Base-by-base conservation (phyloP, 2,797 vertebrate species). In the Lindbergichthys nudifrons region DNA sequence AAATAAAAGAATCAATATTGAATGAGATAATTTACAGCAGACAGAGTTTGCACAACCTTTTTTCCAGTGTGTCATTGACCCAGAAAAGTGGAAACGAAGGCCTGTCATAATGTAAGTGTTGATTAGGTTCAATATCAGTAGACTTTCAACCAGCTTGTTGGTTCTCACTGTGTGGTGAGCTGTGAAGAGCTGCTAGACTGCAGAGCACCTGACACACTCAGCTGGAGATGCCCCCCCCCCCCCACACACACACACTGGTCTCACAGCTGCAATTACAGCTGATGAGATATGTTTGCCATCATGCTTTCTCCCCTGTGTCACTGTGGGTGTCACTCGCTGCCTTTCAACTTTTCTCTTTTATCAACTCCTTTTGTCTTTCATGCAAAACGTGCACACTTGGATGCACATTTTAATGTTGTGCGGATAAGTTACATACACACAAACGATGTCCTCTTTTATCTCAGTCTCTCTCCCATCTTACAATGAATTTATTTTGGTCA, bases 151-250 rank as follows among this genome's bases (percentile, higher is more conserved):
- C 41, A 71, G 66, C 73, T 70, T 77, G 81, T 80, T 77, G 65
- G 57, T 68, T 73, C 65, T 83, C 3, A 10, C 78, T 71, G 75
- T 43, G 79, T 75, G 75, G 80, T 66, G 77, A 83, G 63, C 70
- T 67, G 79, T 47, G 80, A 89, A 85, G 86, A 93, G 82, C 87
- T 89, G 86, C 74, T 81, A n/a, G 69, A 88, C 75, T 65, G 71
- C 76, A 75, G 72, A 70, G 70, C 78, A 88, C 84, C 87, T 91
- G 89, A 90, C 84, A 81, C 74, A 59, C 85, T 87, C 81, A 83
- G 86, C 82, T 83, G 86, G 84, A 89, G 73, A 75, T 80, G 80
- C 71, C 45, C 56, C n/a, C 46, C 21, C 32, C 6, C 32, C 7
- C 1, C 45, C 16, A 9, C 45, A 46, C 14, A 57, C 18, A 48